Base-by-base conservation (phyloP, 2,797 vertebrate species). In the Xiphophorus birchmanni region DNA sequence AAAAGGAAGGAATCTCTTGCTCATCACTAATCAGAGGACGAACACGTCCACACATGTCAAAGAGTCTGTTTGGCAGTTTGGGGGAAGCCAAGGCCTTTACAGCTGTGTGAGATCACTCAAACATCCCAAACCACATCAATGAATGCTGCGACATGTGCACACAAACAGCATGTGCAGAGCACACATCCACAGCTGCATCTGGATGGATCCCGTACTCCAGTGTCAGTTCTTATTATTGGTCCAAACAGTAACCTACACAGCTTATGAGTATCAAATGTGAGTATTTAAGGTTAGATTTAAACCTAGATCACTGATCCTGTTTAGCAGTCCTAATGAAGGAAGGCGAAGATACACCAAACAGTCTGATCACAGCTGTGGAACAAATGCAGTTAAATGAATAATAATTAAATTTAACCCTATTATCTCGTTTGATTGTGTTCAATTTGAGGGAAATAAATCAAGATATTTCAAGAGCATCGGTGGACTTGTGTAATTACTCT, bases 401-500 rank as follows among this genome's bases (percentile, higher is more conserved):
- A 74, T 29, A n/a, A 37, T 76, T 21, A 79, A 37, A 52, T 45
- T 69, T n/a, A 29, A 29, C 21, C 21, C 9, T 7, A 65, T 76
- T 29, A 75, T 86, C 52, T 86, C 18, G 40, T 89, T 82, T 72
- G 67, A 90, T 85, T 65, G 21, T 75, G 60, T 78, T 69, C 18
- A 37, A 71, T 84, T 80, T 75, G 37, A 74, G 77, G 78, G 77
- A 54, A 79, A 88, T 87, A 86, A 84, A 90, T 91, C 44, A 82
- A 78, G 82, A 82, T 87, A 83, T 91, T 90, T 82, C 37, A 67
- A 89, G 79, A 75, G 60, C 83, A 78, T 86, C 47, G 47, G 76
- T 80, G 73, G 76, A 83, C 81, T 87, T 71, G 75, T 87, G 80
- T 85, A 90, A 93, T 91, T 89, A 89, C 86, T 72, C 82, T 90